phyloP scores from a whole-genome alignment of 1,140 invertebrate species.

The Ptiloglossa arizonensis region DNA sequence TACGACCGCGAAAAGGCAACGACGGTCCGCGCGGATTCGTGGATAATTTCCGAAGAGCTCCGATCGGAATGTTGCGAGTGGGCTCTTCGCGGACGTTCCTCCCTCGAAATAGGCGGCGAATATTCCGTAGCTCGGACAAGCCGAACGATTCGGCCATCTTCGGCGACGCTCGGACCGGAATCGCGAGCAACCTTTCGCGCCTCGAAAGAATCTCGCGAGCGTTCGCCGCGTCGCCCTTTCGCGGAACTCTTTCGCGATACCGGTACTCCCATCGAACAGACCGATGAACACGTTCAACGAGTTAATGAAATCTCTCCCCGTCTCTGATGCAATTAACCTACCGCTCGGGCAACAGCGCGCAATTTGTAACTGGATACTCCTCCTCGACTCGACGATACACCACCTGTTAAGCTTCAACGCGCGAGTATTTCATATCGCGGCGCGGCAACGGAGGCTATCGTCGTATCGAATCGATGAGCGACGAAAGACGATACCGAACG shows the following conservation, averaged over 20 bases:
- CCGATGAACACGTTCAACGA: conserved; percentile 29
- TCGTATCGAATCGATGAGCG: conserved; percentile 35
- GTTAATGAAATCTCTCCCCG: conserved; percentile 48
- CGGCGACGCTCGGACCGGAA: too few species aligned
- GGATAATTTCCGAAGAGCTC: neutral
- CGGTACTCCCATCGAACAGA: conserved; percentile 13
- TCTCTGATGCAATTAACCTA: conserved; percentile 38
- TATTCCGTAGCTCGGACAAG: too few species aligned
- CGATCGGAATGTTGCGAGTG: neutral
- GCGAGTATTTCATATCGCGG: conserved; percentile 43
- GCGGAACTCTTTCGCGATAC: neutral
- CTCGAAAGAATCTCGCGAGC: too few species aligned
- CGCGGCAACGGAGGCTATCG: conserved; percentile 23
- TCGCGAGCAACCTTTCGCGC: too few species aligned
- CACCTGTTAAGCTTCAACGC: conserved; percentile 42
- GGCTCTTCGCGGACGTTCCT: too few species aligned
- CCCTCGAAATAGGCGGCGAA: too few species aligned
- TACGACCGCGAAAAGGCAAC: conserved; percentile 32
- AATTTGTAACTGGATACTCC: conserved; percentile 52
- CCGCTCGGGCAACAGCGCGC: conserved; percentile 27
- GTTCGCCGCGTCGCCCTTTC: too few species aligned
- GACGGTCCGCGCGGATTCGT: neutral
- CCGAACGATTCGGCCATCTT: too few species aligned
- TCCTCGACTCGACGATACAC: conserved; percentile 34
- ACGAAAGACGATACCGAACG: conserved; percentile 27